Base-by-base conservation (phyloP, 2,113 vertebrate genomes). In the Emydura subglobosa region DNA sequence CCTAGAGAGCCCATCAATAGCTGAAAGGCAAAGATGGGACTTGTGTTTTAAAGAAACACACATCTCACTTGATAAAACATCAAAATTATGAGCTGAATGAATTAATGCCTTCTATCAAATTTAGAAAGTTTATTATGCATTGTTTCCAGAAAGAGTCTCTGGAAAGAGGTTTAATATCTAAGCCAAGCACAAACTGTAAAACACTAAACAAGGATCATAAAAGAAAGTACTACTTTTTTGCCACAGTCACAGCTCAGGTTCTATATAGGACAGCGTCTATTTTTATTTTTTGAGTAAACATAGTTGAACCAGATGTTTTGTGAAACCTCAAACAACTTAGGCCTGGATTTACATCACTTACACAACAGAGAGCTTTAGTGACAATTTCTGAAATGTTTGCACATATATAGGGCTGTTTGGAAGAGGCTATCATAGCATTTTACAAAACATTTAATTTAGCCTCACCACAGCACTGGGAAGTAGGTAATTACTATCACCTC, bases 111-210 rank as follows among this genome's bases (percentile, higher is more conserved):
- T 61, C 27, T 22, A 86, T 51, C 54, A 92, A 89, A 91, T 51
- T 86, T 54, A 76, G 29, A 76, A 92, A 83, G 34, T 24, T 80
- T 6, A 39, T 72, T 72, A 2, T 79, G 25, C 17, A 78, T 65
- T 74, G 8, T 80, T 95, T 96, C 82, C 86, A 93, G 76, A 76
- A 93, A 84, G 42, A 89, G 83, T 84, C 53, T 88, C 81, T 65
- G n/a, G 49, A 53, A 53, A 53, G 27, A 8, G 88, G 34, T 81
- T 91, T 88, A 51, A 90, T 68, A 86, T 61, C 78, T 78, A 94
- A 92, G 76, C 50, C 76, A 87, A 68, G 94, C 5, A 0, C 25
- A 85, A 96, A 82, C 82, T 84, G 87, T 82, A 49, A 95, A 92
- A 94, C 61, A 85, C 79, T 87, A 86, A 79, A 74, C 14, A 91